Evolutionary conservation across 2,113 vertebrate species (phyloP).

Genomic region (Zosterops hypoxanthus): DNA sequence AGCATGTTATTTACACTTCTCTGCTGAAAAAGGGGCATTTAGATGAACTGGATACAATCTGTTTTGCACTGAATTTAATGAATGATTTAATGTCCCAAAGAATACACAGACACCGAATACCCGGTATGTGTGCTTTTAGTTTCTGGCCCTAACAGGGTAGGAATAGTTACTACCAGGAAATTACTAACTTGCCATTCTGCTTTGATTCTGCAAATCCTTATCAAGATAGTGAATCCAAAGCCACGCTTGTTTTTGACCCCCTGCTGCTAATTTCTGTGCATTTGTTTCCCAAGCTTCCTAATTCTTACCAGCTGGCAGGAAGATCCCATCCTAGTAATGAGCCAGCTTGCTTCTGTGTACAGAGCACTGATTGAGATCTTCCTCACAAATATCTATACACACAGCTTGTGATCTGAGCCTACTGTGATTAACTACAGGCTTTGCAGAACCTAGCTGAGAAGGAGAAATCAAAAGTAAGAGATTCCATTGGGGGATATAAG

Average conservation of each 20-base stretch:
- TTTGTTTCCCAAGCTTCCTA: constrained; percentile 43
- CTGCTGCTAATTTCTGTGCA: constrained; percentile 6
- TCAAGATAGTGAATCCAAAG: constrained; percentile 18
- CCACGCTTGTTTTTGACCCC: not conserved
- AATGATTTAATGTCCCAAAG: not conserved
- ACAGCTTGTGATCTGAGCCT: not conserved
- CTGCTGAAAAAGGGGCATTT: not conserved
- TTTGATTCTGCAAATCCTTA: constrained; percentile 42
- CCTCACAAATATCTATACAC: not conserved
- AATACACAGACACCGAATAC: not conserved
- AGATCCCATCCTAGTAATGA: constrained; percentile 5
- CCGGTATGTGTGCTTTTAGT: not conserved
- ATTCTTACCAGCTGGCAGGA: constrained; percentile 51
- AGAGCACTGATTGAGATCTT: constrained; percentile 40
- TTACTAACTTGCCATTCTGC: not conserved
- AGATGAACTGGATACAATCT: not conserved
- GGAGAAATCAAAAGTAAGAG: not conserved
- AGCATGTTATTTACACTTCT: not conserved
- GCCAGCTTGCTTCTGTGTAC: not conserved
- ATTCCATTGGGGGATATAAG: not conserved
- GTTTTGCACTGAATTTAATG: not conserved
- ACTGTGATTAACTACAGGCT: not conserved
- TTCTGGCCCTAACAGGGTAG: not conserved
- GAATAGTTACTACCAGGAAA: not conserved
- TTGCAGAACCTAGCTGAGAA: not conserved